phyloP scores from a whole-genome alignment of 1,140 invertebrate species.

The Bombus waltoni region DNA sequence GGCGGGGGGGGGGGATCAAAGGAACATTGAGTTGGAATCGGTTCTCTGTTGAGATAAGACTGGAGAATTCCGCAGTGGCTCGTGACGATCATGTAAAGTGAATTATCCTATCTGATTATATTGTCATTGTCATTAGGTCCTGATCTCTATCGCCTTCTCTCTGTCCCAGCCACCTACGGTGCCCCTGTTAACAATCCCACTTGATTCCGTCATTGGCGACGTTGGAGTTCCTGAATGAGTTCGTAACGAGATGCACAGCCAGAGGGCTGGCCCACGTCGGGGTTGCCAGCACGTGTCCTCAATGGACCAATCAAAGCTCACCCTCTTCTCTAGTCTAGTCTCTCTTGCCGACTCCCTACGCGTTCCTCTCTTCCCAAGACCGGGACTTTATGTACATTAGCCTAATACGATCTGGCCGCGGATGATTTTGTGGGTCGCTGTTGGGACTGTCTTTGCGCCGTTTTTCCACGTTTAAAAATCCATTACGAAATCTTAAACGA shows the following conservation, averaged over 20 bases:
- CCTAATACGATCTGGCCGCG: conserved; percentile 62
- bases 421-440: conserved; percentile 34
- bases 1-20: neutral
- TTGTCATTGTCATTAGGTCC: conserved; percentile 66
- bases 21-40: neutral
- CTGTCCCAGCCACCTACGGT: conserved; percentile 67
- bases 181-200: conserved; percentile 78
- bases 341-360: conserved; percentile 43
- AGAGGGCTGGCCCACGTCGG: conserved; percentile 72
- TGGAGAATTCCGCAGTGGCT: conserved; percentile 27
- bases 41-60: neutral
- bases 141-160: conserved; percentile 64
- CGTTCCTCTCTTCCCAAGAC: conserved; percentile 35
- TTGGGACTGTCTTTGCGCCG: conserved; percentile 4
- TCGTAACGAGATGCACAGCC: conserved; percentile 80
- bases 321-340: conserved; percentile 72
- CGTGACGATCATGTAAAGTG: conserved; percentile 59
- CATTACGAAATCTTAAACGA: neutral
- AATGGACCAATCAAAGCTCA: conserved; percentile 81
- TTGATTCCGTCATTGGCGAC: conserved; percentile 77
- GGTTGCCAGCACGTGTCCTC: conserved; percentile 79
- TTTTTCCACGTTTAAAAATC: neutral
- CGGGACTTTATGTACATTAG: conserved; percentile 61
- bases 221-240: conserved; percentile 77
- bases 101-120: conserved; percentile 69